Conservation (phyloP, 2,113 vertebrate genomes). For the Neotoma lepida region DNA sequence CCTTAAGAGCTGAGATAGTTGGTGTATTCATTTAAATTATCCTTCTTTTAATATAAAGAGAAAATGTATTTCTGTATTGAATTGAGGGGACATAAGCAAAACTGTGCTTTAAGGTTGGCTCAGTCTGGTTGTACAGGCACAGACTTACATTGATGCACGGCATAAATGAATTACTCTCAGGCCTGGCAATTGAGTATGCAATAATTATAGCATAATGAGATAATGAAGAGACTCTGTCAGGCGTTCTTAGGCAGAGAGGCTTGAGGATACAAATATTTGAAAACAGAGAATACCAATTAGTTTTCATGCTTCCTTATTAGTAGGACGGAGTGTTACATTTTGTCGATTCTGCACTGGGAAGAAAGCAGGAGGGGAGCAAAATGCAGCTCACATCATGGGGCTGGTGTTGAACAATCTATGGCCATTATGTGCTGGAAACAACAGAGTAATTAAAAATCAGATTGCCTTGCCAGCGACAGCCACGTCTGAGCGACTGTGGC, state of each 20-base stretch:
- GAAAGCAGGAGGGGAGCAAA: slow-evolving; percentile 47
- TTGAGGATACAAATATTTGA: slow-evolving; percentile 77
- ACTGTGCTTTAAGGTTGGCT: slow-evolving; percentile 29
- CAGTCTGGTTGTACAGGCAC: slow-evolving; percentile 65
- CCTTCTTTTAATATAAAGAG: not conserved
- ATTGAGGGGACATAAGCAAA: slow-evolving; percentile 53
- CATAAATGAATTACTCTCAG: slow-evolving; percentile 73
- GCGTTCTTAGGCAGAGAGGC: slow-evolving; percentile 70
- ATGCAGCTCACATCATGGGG: not conserved
- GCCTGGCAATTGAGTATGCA: slow-evolving; percentile 71
- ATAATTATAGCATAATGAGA: slow-evolving; percentile 82
- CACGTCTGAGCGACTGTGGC: not conserved
- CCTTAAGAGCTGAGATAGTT: not conserved
- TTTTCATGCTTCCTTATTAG: slow-evolving; percentile 74
- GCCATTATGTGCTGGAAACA: slow-evolving; percentile 38
- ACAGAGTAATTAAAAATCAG: slow-evolving; percentile 62
- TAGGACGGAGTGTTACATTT: slow-evolving; percentile 64
- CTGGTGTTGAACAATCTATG: slow-evolving; percentile 16
- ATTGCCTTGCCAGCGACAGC: slow-evolving; percentile 46
- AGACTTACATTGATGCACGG: slow-evolving; percentile 71
- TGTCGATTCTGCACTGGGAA: slow-evolving; percentile 59
- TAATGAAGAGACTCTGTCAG: slow-evolving; percentile 80
- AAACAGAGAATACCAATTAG: slow-evolving; percentile 84
- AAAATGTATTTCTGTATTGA: slow-evolving; percentile 42
- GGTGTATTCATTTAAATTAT: slow-evolving; percentile 43